These are phyloP conservation scores for Leuctra nigra DNA, from an alignment of 2,888 invertebrate species.

Conservation along the genomic window DNA sequence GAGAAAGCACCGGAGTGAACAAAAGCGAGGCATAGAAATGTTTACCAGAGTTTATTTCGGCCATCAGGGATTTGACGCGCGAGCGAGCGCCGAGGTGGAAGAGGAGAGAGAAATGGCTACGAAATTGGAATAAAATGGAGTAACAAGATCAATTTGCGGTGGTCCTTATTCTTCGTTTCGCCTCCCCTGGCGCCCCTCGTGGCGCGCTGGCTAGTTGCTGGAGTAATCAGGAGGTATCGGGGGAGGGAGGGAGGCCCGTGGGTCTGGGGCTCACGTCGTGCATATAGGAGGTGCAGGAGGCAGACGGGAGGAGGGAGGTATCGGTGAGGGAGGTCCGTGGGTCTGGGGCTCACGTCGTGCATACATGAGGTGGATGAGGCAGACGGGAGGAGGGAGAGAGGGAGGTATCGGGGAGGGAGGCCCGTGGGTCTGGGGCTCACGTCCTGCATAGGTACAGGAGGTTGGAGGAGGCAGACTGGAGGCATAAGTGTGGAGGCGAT, in stretches of 20 bases:
- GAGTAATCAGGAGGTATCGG: too few species aligned
- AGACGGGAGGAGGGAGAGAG: too few species aligned
- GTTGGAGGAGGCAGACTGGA: too few species aligned
- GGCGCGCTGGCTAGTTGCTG: background rate
- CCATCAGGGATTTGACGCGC: constrained; percentile 15
- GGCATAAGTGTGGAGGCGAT: too few species aligned
- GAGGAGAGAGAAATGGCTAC: constrained; percentile 17
- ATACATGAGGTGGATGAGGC: too few species aligned
- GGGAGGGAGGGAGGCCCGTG: too few species aligned
- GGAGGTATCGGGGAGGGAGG: too few species aligned
- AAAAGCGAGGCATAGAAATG: background rate
- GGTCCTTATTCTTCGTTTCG: constrained; percentile 20
- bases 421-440: too few species aligned
- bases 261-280: too few species aligned
- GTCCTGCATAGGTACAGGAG: too few species aligned
- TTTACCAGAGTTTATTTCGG: constrained; percentile 18
- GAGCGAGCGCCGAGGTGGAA: constrained; percentile 6
- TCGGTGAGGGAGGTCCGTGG: too few species aligned
- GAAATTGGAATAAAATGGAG: constrained; percentile 27
- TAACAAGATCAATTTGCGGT: constrained; percentile 26
- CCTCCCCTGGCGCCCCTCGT: background rate
- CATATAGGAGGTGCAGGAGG: background rate
- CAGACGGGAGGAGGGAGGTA: background rate
- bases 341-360: too few species aligned
- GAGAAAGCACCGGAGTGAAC: background rate